Base-by-base conservation (phyloP, 2,797 vertebrate species). In the Myiotriccus ornatus region DNA sequence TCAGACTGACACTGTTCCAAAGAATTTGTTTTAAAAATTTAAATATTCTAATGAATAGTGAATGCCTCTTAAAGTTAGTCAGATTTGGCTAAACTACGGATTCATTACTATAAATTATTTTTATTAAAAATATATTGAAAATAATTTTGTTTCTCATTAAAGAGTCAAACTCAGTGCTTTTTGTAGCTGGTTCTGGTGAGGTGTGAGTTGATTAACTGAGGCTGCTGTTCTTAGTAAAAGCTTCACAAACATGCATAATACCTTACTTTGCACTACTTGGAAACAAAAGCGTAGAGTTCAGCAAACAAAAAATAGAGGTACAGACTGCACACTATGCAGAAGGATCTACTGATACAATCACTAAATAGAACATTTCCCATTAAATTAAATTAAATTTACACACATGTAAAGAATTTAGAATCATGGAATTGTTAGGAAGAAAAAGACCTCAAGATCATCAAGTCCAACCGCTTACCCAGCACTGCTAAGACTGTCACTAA, bases 401-500 rank as follows among this genome's bases (percentile, higher is more conserved):
- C 2, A 69, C 2, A 7, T 3, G 0, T 41, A 41, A 80, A 82
- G 17, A 60, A 77, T 63, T 49, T 64, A 49, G 35, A 74, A 46
- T 81, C 7, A 28, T 14, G 25, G 20, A 44, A 50, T 57, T 69
- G 4, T 37, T 39, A 30, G 17, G 7, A 39, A 14, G 18, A 14
- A 56, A 70, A 77, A 46, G 23, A 9, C 28, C n/a, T 70, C 0
- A 0, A 30, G 37, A 32, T 22, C 11, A 6, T 44, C 1, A 28
- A 44, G 43, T 34, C 37, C 21, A 64, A 4, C 12, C 17, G 30
- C 28, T 46, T 57, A 44, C 2, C 9, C 23, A 56, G 5, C 13
- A n/a, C 32, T 43, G 20, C 4, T 28, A 56, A 37, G 32, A 22
- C 19, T 0, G 0, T 4, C n/a, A 28, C 23, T 30, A 56, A 43